Evolutionary conservation across 2,113 vertebrate species (phyloP).

Genomic region (Asarcornis scutulata): DNA sequence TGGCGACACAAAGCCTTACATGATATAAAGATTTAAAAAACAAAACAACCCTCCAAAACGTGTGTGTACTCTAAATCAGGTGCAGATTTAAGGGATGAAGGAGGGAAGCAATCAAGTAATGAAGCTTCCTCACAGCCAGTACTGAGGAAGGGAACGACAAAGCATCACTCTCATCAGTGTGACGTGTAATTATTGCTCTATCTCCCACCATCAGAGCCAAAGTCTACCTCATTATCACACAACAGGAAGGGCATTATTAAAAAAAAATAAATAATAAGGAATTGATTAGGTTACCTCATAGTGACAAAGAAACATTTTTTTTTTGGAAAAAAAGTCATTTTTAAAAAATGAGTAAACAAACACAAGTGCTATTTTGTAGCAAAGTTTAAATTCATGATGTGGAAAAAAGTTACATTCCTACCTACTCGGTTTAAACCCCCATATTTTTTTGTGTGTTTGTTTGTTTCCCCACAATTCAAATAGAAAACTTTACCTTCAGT

Average conservation of each 20-base stretch:
- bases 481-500: slow-evolving; percentile 66
- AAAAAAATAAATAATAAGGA: background rate
- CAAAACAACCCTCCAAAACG: background rate
- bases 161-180: background rate
- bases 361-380: background rate
- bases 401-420: background rate
- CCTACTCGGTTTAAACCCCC: background rate
- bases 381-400: background rate
- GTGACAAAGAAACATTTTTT: background rate
- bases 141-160: background rate
- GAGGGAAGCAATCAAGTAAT: background rate
- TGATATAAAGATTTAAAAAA: background rate
- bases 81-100: background rate
- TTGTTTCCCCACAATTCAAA: background rate
- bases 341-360: background rate
- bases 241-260: background rate
- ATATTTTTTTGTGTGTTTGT: background rate
- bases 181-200: background rate
- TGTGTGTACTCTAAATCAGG: background rate
- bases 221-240: background rate
- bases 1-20: background rate
- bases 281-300: background rate
- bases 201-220: background rate
- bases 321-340: accelerated
- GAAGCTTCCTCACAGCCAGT: background rate